Conservation (phyloP, 2,888 invertebrate genomes). For the Terebella lapidaria region DNA sequence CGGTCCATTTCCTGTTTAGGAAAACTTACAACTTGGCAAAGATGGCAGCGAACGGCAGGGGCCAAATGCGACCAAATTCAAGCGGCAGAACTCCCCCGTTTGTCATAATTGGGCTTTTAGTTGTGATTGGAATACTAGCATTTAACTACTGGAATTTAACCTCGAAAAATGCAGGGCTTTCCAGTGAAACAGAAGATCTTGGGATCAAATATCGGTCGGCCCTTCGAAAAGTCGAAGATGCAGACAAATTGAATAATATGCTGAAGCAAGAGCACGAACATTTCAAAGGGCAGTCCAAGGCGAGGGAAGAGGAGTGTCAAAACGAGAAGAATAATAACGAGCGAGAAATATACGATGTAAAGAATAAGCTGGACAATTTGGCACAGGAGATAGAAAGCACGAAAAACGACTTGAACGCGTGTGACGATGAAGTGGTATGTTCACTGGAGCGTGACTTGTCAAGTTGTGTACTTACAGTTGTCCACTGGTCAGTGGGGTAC, state of each 20-base stretch:
- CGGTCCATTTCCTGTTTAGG: too few species aligned
- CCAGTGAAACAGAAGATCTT: not conserved
- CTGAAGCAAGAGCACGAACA: not conserved
- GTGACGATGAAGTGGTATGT: not conserved
- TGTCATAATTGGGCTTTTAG: not conserved
- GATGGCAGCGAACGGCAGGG: conserved; percentile 3
- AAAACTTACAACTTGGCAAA: too few species aligned
- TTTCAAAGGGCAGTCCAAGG: not conserved
- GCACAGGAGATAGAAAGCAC: not conserved
- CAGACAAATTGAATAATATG: not conserved
- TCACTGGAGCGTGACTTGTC: not conserved
- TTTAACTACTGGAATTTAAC: conserved; percentile 3
- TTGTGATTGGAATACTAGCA: not conserved
- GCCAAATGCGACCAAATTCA: not conserved
- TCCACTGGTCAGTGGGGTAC: too few species aligned
- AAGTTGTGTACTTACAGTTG: too few species aligned
- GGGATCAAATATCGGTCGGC: not conserved
- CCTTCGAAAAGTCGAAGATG: not conserved
- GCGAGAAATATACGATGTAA: not conserved
- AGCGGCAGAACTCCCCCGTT: not conserved
- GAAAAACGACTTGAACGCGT: not conserved
- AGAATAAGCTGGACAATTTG: not conserved
- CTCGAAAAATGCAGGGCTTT: not conserved
- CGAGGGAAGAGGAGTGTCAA: not conserved
- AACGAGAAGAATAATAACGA: not conserved